These are phyloP conservation scores for Nycticorax nycticorax DNA, from an alignment of 2,113 vertebrate genomes.

Conservation along the genomic window DNA sequence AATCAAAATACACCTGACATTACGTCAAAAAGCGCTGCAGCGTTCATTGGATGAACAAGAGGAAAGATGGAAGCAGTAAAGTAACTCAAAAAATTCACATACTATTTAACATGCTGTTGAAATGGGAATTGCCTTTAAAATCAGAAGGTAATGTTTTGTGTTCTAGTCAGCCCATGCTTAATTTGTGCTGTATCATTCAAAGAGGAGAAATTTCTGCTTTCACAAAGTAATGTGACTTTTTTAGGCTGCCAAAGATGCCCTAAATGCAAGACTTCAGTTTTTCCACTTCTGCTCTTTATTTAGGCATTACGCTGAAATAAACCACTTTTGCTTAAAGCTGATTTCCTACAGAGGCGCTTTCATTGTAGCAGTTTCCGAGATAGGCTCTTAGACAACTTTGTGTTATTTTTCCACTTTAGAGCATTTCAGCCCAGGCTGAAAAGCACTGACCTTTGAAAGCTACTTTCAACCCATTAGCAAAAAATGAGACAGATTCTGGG, in stretches of 20 bases:
- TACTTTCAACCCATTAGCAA: neutral
- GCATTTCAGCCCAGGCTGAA: neutral
- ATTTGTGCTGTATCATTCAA: slow-evolving; percentile 33
- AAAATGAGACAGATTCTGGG: neutral
- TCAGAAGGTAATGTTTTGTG: slow-evolving; percentile 4
- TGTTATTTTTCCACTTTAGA: neutral
- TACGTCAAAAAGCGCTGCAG: slow-evolving; percentile 14
- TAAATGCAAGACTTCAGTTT: slow-evolving; percentile 44
- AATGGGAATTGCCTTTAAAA: slow-evolving; percentile 57
- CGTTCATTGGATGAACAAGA: neutral
- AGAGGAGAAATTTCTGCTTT: slow-evolving; percentile 48
- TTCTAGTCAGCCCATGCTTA: slow-evolving; percentile 60
- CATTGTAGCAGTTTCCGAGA: neutral
- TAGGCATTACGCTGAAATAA: neutral
- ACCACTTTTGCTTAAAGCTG: neutral
- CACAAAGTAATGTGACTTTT: neutral
- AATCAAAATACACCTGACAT: slow-evolving; percentile 68
- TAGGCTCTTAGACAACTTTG: neutral
- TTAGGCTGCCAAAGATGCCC: slow-evolving; percentile 22
- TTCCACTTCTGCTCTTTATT: neutral
- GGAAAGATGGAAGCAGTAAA: slow-evolving; percentile 49
- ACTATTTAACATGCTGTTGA: slow-evolving; percentile 51
- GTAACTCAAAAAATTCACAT: slow-evolving; percentile 33
- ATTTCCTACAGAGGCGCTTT: neutral
- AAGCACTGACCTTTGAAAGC: neutral